Evolutionary conservation across 2,113 vertebrate species (phyloP), one percentile per base, ranked within the genome.

Genomic region (Lepisosteus oculatus): DNA sequence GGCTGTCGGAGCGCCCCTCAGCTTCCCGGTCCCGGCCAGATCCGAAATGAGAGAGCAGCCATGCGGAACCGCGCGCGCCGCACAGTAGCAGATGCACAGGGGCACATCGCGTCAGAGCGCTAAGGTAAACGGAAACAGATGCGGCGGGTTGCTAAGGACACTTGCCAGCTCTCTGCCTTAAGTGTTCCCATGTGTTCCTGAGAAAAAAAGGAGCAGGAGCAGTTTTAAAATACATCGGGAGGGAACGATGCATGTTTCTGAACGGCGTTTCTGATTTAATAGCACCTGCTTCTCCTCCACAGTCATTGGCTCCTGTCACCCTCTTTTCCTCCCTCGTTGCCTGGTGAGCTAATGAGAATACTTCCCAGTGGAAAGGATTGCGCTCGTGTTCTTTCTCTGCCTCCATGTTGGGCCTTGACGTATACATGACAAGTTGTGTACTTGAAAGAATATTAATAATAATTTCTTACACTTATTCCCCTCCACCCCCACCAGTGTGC

Each of bases 41-140:
- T 92, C 92, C 84, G 87, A 85, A 88, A 91, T 90, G 86, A 90
- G 79, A 82, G 90, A 87, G 90, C 88, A 90, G 88, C 86, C 88
- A 91, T 86, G 86, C 91, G 88, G 85, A 90, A 90, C 90, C 90
- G 84, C 86, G 85, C 88, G 84, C 83, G 83, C 85, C 80, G 87
- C 89, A 92, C 90, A 90, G 90, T 92, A 92, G 91, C 91, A 92
- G 90, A 92, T 91, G 90, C 90, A 85, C 88, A 87, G 77, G 74
- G 85, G 88, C 86, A 85, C 86, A 86, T 81, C 77, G 82, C 79
- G 64, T 82, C 83, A 85, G 85, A 83, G 84, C 79, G 79, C 85
- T 74, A 90, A 89, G 86, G 89, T 89, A 91, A 93, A 93, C 87
- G 91, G 89, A 91, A 91, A 87, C 90, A 91, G 85, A 89, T 91